phyloP scores from a whole-genome alignment of 2,888 invertebrate species.

The Perdita meconis region DNA sequence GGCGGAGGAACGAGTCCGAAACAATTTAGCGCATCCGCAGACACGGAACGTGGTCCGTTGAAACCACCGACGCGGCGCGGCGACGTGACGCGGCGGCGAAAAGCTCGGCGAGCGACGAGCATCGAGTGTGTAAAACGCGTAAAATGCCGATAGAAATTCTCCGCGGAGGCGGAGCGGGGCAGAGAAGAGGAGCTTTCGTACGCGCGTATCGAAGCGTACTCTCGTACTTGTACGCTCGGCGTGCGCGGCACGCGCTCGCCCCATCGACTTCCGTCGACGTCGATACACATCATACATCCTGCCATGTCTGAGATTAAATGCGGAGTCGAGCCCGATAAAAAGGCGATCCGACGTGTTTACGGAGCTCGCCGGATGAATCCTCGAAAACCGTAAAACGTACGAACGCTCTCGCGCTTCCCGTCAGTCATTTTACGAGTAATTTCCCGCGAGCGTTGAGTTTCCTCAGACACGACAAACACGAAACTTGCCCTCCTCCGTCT shows the following conservation, averaged over 20 bases:
- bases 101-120: background rate
- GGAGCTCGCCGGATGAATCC: slow-evolving; percentile 48
- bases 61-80: background rate
- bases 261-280: slow-evolving; percentile 13
- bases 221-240: too few relatives aligned
- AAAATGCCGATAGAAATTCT: slow-evolving; percentile 24
- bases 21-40: slow-evolving; percentile 17
- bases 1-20: slow-evolving; percentile 4
- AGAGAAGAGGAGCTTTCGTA: too few relatives aligned
- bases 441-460: slow-evolving; percentile 56
- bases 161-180: background rate
- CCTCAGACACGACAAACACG: slow-evolving; percentile 53
- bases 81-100: background rate
- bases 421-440: slow-evolving; percentile 65
- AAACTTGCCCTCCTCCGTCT: slow-evolving; percentile 2
- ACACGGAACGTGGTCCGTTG: background rate
- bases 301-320: slow-evolving; percentile 42
- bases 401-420: slow-evolving; percentile 45
- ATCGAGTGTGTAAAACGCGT: slow-evolving; percentile 6
- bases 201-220: background rate
- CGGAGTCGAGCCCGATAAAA: slow-evolving; percentile 51
- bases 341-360: slow-evolving; percentile 45
- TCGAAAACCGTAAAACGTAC: slow-evolving; percentile 51
- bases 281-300: slow-evolving; percentile 28
- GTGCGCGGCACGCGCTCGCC: slow-evolving; percentile 2